Evolutionary conservation across 1,140 invertebrate genomes (phyloP).

Genomic region (Macrobrachium nipponense): DNA sequence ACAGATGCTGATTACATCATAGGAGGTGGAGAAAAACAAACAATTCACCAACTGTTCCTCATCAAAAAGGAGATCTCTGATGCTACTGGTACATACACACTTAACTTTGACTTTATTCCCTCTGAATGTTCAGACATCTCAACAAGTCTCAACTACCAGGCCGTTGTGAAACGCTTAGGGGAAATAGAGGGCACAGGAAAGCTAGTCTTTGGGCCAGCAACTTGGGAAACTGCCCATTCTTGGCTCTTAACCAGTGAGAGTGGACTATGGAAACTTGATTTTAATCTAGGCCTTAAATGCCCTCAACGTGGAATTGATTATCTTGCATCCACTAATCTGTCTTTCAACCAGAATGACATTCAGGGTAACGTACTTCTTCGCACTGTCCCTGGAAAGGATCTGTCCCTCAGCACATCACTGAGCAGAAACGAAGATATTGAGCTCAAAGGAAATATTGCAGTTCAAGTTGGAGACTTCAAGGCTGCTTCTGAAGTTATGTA

Average conservation of each 20-base stretch:
- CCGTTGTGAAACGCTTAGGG: neutral
- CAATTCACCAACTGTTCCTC: neutral
- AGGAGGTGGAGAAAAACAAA: neutral
- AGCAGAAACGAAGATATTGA: neutral
- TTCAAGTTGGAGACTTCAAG: neutral
- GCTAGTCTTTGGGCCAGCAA: neutral
- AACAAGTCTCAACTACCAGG: neutral
- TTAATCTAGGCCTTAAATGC: neutral
- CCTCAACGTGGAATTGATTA: neutral
- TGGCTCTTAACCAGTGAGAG: neutral
- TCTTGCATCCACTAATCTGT: too few relatives aligned
- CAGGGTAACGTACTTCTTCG: neutral
- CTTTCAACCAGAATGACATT: too few relatives aligned
- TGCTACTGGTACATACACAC: neutral
- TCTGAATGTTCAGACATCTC: constrained; percentile 6
- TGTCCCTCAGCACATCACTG: neutral
- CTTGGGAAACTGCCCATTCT: neutral
- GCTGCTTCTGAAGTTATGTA: neutral
- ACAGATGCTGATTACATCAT: constrained; percentile 11
- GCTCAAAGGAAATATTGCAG: neutral
- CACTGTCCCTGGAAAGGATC: neutral
- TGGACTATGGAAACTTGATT: neutral
- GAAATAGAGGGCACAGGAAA: neutral
- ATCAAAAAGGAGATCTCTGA: constrained; percentile 20
- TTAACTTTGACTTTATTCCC: constrained; percentile 21